phyloP scores from a whole-genome alignment of 2,888 invertebrate species.

The Drosophila parthenogenetica region DNA sequence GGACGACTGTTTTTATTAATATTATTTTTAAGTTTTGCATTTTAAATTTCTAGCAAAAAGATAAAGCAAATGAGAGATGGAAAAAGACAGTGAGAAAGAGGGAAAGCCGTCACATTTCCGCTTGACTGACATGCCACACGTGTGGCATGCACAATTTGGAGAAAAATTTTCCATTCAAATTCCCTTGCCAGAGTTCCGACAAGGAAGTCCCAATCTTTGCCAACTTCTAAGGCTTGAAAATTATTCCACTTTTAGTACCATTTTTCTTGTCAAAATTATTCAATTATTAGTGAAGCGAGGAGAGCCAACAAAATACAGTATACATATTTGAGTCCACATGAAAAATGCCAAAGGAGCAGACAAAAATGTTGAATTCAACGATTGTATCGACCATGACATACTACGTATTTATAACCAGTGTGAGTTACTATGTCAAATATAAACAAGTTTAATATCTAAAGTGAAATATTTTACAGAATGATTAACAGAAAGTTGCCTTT shows the following conservation, averaged over 20 bases:
- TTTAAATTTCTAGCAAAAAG: slow-evolving; percentile 25
- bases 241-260: slow-evolving; percentile 43
- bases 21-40: slow-evolving; percentile 39
- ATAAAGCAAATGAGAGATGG: neutral
- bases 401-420: too few relatives aligned
- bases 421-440: too few relatives aligned
- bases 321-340: slow-evolving; percentile 2
- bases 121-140: slow-evolving; percentile 39
- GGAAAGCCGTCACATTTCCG: slow-evolving; percentile 33
- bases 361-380: neutral
- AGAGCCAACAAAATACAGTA: slow-evolving; percentile 26
- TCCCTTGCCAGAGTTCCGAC: slow-evolving; percentile 8
- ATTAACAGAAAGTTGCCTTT: too few relatives aligned
- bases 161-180: slow-evolving; percentile 16
- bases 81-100: neutral
- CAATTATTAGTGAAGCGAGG: slow-evolving; percentile 61
- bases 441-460: too few relatives aligned
- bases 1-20: neutral
- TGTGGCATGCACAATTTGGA: slow-evolving; percentile 27
- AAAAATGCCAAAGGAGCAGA: slow-evolving; percentile 20
- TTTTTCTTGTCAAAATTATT: slow-evolving; percentile 68
- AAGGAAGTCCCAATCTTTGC: slow-evolving; percentile 6
- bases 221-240: slow-evolving; percentile 33
- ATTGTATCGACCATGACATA: slow-evolving; percentile 1
- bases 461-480: too few relatives aligned